Conservation (phyloP, 2,113 vertebrate genomes). For the Burhinus oedicnemus region DNA sequence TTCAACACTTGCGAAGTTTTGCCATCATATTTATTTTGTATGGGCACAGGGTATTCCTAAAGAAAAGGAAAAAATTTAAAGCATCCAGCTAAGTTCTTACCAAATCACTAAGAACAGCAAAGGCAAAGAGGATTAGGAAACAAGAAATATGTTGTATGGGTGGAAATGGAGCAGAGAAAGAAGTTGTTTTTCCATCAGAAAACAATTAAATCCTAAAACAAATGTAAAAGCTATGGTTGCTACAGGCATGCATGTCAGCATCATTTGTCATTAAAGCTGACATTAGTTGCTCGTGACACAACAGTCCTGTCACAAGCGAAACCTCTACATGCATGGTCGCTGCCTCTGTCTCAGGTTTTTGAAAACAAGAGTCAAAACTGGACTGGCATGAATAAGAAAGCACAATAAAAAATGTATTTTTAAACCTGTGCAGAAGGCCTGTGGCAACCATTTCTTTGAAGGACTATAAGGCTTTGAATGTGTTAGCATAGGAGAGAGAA, state of each 20-base stretch:
- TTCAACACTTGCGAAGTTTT: background rate
- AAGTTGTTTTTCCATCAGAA: background rate
- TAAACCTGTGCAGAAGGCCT: background rate
- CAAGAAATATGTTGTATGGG: background rate
- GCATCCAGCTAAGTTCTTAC: background rate
- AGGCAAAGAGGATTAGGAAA: background rate
- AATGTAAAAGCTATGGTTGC: background rate
- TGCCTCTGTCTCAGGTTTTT: background rate
- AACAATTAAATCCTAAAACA: background rate
- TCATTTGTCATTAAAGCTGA: background rate
- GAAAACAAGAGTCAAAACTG: background rate
- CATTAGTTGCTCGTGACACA: background rate
- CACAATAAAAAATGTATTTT: background rate
- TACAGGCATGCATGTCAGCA: background rate
- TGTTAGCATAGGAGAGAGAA: background rate
- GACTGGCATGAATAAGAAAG: background rate
- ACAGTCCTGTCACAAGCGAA: background rate
- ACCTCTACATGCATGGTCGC: accelerated
- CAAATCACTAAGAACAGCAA: background rate
- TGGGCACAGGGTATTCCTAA: background rate
- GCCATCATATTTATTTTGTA: background rate
- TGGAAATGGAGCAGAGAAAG: background rate
- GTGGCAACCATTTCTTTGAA: background rate
- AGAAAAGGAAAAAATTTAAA: background rate
- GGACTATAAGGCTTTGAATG: accelerated